Evolutionary conservation across 2,888 invertebrate genomes (phyloP), one percentile per base, ranked within the genome.

Genomic region (Andrena haemorrhoa): DNA sequence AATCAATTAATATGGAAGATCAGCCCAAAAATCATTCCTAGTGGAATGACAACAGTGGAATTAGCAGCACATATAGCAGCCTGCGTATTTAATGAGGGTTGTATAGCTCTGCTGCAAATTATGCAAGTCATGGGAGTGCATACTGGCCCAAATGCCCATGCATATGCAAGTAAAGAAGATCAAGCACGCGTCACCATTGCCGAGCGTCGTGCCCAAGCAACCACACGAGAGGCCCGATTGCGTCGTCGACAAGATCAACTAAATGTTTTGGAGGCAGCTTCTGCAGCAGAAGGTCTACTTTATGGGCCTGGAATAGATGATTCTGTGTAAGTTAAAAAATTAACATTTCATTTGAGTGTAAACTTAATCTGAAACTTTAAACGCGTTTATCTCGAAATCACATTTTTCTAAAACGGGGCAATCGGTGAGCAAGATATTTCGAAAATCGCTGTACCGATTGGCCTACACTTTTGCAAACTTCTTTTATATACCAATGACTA

Each of bases 51-150:
- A 33, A 33, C 33, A 33, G 33, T 33, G 0, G 77, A 86, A 78
- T 85, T 88, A 49, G 87, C 88, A 70, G 87, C 85, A 73, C 79
- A 82, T 29, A 72, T 88, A n/a, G 85, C 89, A 84, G 61, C 73
- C n/a, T 6, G 75, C 10, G 23, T 76, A 0, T 83, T 90, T 68
- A 90, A 90, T 84, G 88, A 91, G 86, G 89, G 91, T n/a, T 81
- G 72, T 61, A 51, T 78, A 71, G 66, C 84, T 63, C 75, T 89
- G 10, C 72, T 90, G 60, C 73, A 79, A 74, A 75, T 69, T 31
- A 82, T 84, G 72, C 71, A 73, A 60, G 72, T 77, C 68, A 64
- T 88, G 68, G 86, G 84, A 72, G 20, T 87, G 10, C 66, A 69
- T 72, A 63, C 82, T 80, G 76, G 79, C 35, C 82, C 79, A 10